Percentiles rank a stretch among this genome's conserved stretches.
Evolutionary conservation across 2,888 invertebrate genomes (phyloP).

Genomic region (Cordilura impudica): DNA sequence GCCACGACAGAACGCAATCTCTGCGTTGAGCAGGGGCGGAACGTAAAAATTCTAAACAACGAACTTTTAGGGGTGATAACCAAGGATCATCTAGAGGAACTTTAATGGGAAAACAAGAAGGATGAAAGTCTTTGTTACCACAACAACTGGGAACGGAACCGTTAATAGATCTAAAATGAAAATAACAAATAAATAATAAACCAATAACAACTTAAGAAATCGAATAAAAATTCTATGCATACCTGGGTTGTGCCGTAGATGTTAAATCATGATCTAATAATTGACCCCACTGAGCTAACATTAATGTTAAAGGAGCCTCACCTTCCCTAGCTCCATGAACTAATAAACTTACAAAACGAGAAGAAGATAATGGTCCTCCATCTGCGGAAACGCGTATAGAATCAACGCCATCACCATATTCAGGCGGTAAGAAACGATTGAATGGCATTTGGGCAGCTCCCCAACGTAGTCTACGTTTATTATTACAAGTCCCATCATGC

Average conservation of each 20-base stretch:
- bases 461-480: slow-evolving; percentile 86
- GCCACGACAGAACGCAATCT: slow-evolving; percentile 88
- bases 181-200: background rate
- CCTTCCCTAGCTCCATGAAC: slow-evolving; percentile 83
- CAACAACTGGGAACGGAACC: slow-evolving; percentile 89
- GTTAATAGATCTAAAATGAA: slow-evolving; percentile 81
- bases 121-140: slow-evolving; percentile 82
- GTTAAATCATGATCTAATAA: slow-evolving; percentile 93
- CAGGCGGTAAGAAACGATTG: slow-evolving; percentile 88
- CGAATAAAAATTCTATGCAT: slow-evolving; percentile 32
- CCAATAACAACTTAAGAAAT: too few relatives aligned
- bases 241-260: slow-evolving; percentile 85
- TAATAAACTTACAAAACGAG: slow-evolving; percentile 85
- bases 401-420: slow-evolving; percentile 87
- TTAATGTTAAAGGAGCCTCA: slow-evolving; percentile 85
- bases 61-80: slow-evolving; percentile 84
- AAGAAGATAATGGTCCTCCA: slow-evolving; percentile 84
- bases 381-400: slow-evolving; percentile 79
- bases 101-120: slow-evolving; percentile 90
- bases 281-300: slow-evolving; percentile 95
- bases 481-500: slow-evolving; percentile 94
- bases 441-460: slow-evolving; percentile 91
- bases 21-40: slow-evolving; percentile 89
- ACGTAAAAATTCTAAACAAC: slow-evolving; percentile 89
- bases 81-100: slow-evolving; percentile 86